Conservation (phyloP, 2,888 invertebrate genomes). For the Euplagia quadripunctaria region DNA sequence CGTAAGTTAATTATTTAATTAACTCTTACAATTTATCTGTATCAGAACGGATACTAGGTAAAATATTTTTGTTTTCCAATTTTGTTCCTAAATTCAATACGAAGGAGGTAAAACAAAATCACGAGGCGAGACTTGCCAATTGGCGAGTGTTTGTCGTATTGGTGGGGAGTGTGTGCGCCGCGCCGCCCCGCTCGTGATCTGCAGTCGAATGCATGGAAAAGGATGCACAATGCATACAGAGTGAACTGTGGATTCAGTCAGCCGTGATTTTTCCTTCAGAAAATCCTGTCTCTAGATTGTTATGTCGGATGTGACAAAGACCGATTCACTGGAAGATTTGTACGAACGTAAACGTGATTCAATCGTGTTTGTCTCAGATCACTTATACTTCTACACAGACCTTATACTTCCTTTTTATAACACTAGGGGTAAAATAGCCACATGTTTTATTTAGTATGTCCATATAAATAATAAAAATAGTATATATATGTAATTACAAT, state of each 20-base stretch:
- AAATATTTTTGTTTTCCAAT: conserved; percentile 35
- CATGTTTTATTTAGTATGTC: no score
- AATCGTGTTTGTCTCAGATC: conserved; percentile 12
- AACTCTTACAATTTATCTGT: no score
- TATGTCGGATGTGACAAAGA: conserved; percentile 64
- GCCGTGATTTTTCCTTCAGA: conserved; percentile 70
- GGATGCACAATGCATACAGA: conserved; percentile 80
- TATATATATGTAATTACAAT: no score
- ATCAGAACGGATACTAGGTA: not conserved
- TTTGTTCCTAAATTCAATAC: conserved; percentile 58
- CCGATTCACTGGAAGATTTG: conserved; percentile 59
- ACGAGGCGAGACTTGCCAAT: conserved; percentile 69
- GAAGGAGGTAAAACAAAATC: conserved; percentile 69
- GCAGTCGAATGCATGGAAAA: conserved; percentile 69
- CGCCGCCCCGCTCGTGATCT: conserved; percentile 65
- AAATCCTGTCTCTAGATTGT: conserved; percentile 63
- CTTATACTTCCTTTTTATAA: not conserved
- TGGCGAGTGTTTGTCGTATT: conserved; percentile 78
- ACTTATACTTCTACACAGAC: not conserved
- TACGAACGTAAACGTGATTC: conserved; percentile 50
- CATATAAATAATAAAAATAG: no score
- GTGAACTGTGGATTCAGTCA: conserved; percentile 68
- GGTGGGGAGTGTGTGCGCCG: conserved; percentile 61
- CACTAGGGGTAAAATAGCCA: no score
- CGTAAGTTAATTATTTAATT: no score